phyloP scores from a whole-genome alignment of 2,797 vertebrate genomes.

The Catostomus latipinnis region DNA sequence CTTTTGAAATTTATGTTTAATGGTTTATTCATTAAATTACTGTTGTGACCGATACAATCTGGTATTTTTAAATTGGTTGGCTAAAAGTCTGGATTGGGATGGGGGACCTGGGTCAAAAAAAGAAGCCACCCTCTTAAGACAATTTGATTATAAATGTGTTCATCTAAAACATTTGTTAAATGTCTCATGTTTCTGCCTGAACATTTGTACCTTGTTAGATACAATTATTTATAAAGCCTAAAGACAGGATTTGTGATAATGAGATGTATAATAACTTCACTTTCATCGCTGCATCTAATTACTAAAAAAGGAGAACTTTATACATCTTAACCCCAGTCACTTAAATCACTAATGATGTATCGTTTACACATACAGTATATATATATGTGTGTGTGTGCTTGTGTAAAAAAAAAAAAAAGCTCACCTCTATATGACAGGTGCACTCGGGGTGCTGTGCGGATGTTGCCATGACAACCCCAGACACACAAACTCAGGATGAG shows the following conservation, averaged over 20 bases:
- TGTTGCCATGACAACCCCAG: constrained; percentile 64
- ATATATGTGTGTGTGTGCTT: constrained; percentile 18
- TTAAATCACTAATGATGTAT: not conserved
- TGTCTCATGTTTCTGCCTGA: not conserved
- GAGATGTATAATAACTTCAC: constrained; percentile 7
- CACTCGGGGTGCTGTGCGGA: constrained; percentile 66
- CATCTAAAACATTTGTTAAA: not conserved
- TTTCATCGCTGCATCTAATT: not conserved
- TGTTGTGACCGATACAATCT: too few relatives aligned
- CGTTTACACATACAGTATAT: not conserved
- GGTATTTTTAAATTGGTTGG: too few relatives aligned
- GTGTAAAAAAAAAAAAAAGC: constrained; percentile 41
- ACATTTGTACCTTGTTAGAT: not conserved
- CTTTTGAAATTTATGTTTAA: too few relatives aligned
- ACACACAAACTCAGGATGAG: constrained; percentile 64
- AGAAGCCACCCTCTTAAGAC: not conserved
- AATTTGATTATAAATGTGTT: not conserved
- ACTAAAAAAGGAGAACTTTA: not conserved
- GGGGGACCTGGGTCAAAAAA: not conserved
- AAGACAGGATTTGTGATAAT: constrained; percentile 8
- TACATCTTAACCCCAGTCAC: not conserved
- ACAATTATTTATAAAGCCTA: not conserved
- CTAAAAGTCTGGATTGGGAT: too few relatives aligned
- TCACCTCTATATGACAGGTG: constrained; percentile 71
- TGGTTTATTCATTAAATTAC: too few relatives aligned